A percentile compares a stretch with the other conserved stretches of the same genome.
These are phyloP conservation scores for Phymanthus crucifer DNA, from an alignment of 92 coral and sea anemone genomes.

Conservation along the genomic window DNA sequence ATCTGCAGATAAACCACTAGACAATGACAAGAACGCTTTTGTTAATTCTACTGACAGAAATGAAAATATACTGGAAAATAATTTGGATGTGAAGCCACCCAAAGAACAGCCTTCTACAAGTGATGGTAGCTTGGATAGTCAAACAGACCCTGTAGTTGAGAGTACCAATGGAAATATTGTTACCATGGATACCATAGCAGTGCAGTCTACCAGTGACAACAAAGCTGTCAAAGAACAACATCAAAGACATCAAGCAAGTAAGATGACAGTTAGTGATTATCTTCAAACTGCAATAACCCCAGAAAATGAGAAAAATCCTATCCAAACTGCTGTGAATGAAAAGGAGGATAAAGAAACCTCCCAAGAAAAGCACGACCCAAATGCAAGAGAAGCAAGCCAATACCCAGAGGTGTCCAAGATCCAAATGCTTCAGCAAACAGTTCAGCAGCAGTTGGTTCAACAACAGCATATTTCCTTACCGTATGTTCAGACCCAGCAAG, in stretches of 20 bases:
- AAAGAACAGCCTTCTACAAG: neutral
- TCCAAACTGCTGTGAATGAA: neutral
- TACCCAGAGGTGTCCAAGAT: conserved; percentile 25
- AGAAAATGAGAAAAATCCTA: neutral
- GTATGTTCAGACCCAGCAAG: conserved; percentile 26
- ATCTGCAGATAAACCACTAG: neutral
- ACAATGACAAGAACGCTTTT: neutral
- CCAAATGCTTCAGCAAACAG: conserved; percentile 25
- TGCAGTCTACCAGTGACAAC: neutral
- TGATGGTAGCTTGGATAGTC: neutral
- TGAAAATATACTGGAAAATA: neutral
- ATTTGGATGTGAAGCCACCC: neutral
- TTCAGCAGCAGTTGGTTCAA: conserved; percentile 27
- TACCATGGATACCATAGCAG: neutral
- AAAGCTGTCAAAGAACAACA: neutral
- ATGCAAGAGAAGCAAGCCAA: neutral
- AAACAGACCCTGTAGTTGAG: neutral
- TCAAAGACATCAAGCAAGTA: neutral
- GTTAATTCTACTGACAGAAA: neutral
- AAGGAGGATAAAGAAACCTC: neutral
- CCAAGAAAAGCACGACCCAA: neutral
- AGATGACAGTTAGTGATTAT: conserved; percentile 4
- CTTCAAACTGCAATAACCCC: neutral
- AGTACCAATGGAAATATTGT: neutral
- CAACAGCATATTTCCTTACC: conserved; percentile 36